phyloP scores from a whole-genome alignment of 1,140 invertebrate species.

The Macrosteles quadrilineatus region DNA sequence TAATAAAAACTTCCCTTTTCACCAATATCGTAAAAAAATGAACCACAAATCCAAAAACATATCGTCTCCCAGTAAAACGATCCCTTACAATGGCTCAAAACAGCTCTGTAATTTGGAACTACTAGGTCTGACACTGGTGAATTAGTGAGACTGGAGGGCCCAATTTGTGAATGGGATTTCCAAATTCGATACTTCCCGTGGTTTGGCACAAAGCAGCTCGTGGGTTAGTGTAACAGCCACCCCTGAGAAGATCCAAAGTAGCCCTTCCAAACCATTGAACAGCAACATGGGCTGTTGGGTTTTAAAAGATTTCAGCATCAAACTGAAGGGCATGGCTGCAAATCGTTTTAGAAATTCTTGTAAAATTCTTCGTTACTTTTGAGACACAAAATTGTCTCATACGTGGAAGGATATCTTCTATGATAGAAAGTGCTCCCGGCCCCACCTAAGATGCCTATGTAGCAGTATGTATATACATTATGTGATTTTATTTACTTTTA shows the following conservation, averaged over 20 bases:
- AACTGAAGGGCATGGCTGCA: no score
- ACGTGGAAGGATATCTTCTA: no score
- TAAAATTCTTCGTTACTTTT: no score
- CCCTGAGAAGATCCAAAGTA: not conserved
- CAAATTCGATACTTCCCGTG: constrained; percentile 9
- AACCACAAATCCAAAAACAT: constrained; percentile 4
- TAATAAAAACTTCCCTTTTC: no score
- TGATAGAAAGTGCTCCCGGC: no score
- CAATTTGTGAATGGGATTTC: not conserved
- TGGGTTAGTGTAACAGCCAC: not conserved
- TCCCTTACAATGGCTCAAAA: not conserved
- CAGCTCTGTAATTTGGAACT: not conserved
- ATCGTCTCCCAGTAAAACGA: not conserved
- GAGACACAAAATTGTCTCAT: no score
- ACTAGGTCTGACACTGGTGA: not conserved
- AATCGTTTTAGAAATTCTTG: no score
- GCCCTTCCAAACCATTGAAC: constrained; percentile 5
- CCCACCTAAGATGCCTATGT: no score
- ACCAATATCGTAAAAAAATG: no score
- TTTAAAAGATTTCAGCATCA: no score
- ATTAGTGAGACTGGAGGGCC: not conserved
- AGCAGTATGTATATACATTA: no score
- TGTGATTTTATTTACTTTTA: no score
- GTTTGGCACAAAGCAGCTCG: not conserved
- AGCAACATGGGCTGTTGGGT: not conserved